Conservation (phyloP, 1,140 invertebrate genomes). For the Anastrepha obliqua region DNA sequence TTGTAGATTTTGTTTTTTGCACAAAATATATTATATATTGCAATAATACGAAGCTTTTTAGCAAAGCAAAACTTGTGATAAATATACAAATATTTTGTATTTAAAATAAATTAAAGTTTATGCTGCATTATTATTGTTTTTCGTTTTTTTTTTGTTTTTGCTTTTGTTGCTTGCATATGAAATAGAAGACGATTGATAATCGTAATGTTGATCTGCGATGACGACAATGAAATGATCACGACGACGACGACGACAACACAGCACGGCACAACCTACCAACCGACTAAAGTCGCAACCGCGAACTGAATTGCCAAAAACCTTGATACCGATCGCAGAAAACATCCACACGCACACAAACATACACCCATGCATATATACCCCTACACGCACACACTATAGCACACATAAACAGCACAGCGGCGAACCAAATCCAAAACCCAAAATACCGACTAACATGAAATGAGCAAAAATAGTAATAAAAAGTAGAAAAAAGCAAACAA, state of each 20-base stretch:
- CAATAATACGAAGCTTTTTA: too few relatives aligned
- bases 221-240: not conserved
- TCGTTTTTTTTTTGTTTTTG: not conserved
- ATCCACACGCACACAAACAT: conserved; percentile 47
- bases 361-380: not conserved
- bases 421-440: conserved; percentile 44
- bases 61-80: too few relatives aligned
- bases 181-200: conserved; percentile 4
- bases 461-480: not conserved
- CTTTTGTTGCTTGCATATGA: not conserved
- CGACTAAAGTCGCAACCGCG: conserved; percentile 69
- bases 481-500: not conserved
- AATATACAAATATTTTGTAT: not conserved
- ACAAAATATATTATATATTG: not conserved
- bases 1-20: not conserved
- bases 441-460: conserved; percentile 28
- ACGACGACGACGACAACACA: conserved; percentile 3
- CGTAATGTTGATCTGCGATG: not conserved
- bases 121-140: too few relatives aligned
- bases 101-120: not conserved
- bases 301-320: conserved; percentile 74
- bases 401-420: not conserved
- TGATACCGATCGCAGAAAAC: conserved; percentile 70
- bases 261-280: conserved; percentile 68
- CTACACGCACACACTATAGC: conserved; percentile 25